A percentile compares a stretch with the other conserved stretches of the same genome.
phyloP scores from a whole-genome alignment of 2,888 invertebrate genomes.

The Ceraclea dissimilis region DNA sequence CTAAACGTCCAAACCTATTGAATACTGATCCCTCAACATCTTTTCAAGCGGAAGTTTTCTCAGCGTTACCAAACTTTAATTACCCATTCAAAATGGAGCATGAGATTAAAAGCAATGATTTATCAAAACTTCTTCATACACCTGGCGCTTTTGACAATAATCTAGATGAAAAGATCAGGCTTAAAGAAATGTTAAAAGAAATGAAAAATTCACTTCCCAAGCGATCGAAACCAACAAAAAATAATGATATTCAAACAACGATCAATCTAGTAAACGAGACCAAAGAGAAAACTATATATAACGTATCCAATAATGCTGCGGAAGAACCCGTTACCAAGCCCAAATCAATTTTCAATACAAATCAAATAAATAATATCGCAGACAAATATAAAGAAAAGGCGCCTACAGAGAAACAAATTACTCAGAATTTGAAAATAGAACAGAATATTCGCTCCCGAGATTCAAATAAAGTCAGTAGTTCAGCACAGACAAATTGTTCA shows the following conservation, averaged over 20 bases:
- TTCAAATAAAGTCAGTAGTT: slow-evolving; percentile 46
- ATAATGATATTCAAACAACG: background rate
- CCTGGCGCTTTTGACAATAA: background rate
- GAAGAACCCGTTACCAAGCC: background rate
- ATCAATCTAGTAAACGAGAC: background rate
- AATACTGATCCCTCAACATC: slow-evolving; percentile 17
- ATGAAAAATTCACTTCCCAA: slow-evolving; percentile 69
- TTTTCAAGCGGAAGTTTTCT: slow-evolving; percentile 23
- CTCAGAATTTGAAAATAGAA: background rate
- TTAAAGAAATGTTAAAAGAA: slow-evolving; percentile 67
- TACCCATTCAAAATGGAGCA: background rate
- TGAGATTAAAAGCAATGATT: background rate
- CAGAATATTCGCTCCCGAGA: background rate
- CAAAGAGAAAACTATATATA: background rate
- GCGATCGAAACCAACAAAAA: slow-evolving; percentile 39
- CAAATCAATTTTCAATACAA: background rate
- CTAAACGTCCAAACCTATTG: background rate
- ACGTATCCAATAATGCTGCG: background rate
- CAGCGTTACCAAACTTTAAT: slow-evolving; percentile 24
- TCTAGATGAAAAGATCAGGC: slow-evolving; percentile 48
- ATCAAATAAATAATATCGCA: background rate
- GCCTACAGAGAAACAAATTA: background rate
- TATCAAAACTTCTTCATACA: too few species aligned
- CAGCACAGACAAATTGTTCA: slow-evolving; percentile 50
- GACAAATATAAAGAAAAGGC: slow-evolving; percentile 3